A percentile compares a stretch with the other conserved stretches of the same genome.
These are phyloP conservation scores for Trachelus stipa DNA, from an alignment of 2,888 invertebrate genomes.

Conservation along the genomic window DNA sequence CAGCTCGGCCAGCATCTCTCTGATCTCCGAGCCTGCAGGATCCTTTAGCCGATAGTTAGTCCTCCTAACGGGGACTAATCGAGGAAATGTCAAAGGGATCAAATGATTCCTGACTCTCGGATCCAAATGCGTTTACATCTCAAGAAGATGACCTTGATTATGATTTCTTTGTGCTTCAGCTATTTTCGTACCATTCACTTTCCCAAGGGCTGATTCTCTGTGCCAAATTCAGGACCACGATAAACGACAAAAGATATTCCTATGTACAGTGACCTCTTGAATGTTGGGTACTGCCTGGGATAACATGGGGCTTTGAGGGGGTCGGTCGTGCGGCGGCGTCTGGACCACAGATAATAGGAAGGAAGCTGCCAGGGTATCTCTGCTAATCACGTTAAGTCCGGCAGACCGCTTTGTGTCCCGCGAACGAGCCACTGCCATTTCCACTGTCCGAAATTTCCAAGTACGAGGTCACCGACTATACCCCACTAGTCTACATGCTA, in stretches of 20 bases:
- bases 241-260: not conserved
- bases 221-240: not conserved
- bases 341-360: constrained; percentile 63
- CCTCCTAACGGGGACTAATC: not conserved
- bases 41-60: not conserved
- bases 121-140: not conserved
- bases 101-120: constrained; percentile 1
- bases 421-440: constrained; percentile 46
- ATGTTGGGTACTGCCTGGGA: not conserved
- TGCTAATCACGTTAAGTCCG: constrained; percentile 66
- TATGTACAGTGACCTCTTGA: not conserved
- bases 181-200: not conserved
- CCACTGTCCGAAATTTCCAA: constrained; percentile 54
- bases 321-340: constrained; percentile 48
- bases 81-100: not conserved
- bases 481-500: constrained; percentile 25
- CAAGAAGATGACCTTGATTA: not conserved
- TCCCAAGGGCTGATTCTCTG: not conserved
- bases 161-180: not conserved
- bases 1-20: constrained; percentile 25
- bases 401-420: constrained; percentile 61
- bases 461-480: constrained; percentile 45
- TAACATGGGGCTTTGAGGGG: constrained; percentile 3
- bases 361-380: constrained; percentile 58
- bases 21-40: constrained; percentile 20